Percentiles rank a stretch among this genome's conserved stretches.
Conservation (phyloP, 2,797 vertebrate species). For the Pseudotriccus pelzelni region DNA sequence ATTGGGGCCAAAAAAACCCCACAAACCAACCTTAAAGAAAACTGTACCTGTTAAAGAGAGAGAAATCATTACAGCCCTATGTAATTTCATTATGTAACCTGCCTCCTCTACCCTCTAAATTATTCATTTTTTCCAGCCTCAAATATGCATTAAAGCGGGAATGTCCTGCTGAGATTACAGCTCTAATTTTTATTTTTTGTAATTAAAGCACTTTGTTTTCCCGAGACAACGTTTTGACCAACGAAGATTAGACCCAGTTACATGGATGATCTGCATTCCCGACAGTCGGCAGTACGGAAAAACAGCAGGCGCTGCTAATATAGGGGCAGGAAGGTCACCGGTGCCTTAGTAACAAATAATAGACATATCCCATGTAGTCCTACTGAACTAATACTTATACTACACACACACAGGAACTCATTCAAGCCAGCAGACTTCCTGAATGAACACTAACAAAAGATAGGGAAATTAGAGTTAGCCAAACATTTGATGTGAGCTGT, state of each 20-base stretch:
- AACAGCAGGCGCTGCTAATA: not conserved
- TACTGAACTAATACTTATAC: not conserved
- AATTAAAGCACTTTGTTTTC: not conserved
- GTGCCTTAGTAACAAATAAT: not conserved
- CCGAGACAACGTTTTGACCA: not conserved
- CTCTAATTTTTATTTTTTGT: not conserved
- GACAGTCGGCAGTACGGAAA: not conserved
- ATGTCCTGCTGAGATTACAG: not conserved
- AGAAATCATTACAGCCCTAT: not conserved
- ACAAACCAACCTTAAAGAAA: not conserved
- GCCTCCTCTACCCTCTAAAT: not conserved
- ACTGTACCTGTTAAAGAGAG: not conserved
- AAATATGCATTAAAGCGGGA: not conserved
- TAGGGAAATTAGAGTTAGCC: not conserved
- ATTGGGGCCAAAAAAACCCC: fast-evolving
- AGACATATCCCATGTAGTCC: not conserved
- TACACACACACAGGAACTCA: not conserved
- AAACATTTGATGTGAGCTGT: not conserved
- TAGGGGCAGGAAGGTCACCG: not conserved
- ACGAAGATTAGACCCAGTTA: not conserved
- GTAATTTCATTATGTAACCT: not conserved
- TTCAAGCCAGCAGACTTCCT: not conserved
- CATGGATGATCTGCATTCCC: not conserved
- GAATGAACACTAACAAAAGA: not conserved
- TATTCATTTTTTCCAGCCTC: not conserved